Percentiles rank a stretch among this genome's conserved stretches.
These are phyloP conservation scores for Camelus dromedarius DNA, from an alignment of 2,113 vertebrate species.

Conservation along the genomic window DNA sequence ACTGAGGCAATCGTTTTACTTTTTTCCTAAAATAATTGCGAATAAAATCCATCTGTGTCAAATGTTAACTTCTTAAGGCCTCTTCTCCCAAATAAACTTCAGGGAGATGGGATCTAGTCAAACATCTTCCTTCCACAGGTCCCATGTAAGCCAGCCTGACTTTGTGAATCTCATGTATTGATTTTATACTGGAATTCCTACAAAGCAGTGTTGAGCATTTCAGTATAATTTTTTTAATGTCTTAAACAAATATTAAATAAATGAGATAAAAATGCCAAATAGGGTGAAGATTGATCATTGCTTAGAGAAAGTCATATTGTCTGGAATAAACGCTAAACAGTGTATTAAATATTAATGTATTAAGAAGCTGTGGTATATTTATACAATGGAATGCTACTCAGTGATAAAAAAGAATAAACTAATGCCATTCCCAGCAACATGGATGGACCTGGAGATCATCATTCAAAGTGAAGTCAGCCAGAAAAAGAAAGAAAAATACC, in stretches of 20 bases:
- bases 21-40: not conserved
- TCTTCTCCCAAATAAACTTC: not conserved
- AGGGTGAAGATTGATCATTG: not conserved
- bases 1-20: not conserved
- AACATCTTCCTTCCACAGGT: not conserved
- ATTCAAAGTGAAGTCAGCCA: too few species aligned
- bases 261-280: not conserved
- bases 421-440: too few species aligned
- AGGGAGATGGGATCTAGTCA: not conserved
- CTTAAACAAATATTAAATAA: constrained; percentile 41
- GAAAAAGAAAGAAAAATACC: too few species aligned
- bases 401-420: too few species aligned
- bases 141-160: not conserved
- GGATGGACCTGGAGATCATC: too few species aligned
- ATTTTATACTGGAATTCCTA: constrained; percentile 6
- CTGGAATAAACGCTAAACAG: not conserved
- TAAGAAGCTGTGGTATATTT: too few species aligned
- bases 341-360: not conserved
- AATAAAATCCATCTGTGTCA: not conserved
- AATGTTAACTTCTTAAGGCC: not conserved
- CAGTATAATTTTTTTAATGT: constrained; percentile 40
- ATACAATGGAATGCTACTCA: too few species aligned
- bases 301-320: constrained; percentile 12
- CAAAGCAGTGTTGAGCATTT: not conserved
- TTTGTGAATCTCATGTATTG: not conserved